Evolutionary conservation across 2,797 vertebrate species (phyloP), one percentile per base, ranked within the genome.

Genomic region (Buphagus erythrorhynchus): DNA sequence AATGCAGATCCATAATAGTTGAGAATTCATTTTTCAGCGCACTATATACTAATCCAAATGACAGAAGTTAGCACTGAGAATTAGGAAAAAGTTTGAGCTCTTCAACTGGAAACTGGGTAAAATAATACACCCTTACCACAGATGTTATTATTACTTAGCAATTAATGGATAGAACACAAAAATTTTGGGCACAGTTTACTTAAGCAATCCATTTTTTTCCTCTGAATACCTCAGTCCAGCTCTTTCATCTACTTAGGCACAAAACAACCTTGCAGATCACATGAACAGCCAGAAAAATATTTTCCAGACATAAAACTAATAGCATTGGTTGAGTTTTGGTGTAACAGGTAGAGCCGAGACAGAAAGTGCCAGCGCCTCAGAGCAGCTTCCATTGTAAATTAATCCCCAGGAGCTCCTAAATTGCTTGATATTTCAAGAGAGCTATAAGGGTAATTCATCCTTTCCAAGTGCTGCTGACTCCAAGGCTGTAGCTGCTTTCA

Each of bases 61-160:
- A 69, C 80, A 94, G 72, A 91, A 85, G 62, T 57, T 58, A 49
- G 35, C 31, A 40, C 11, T 38, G 58, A 95, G 74, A 88, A 82
- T 73, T 33, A 55, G 72, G 69, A 61, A 92, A 86, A 83, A 91
- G 72, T 5, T 10, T 71, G 46, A 92, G 35, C n/a, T 78, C 40
- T 85, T 46, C 13, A 45, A 80, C 63, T 93, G 77, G 90, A 96
- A 94, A 93, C 55, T 72, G 55, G n/a, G 65, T 94, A 78, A 86
- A 86, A 69, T 58, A 85, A 88, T 92, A 71, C 75, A 77, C 31
- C 57, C 58, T 69, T 72, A 69, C 72, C 76, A 79, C 93, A 95
- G 78, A 79, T 96, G 86, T 87, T 91, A 84, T 86, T 92, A 92
- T 73, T 91, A 91, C 88, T 93, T 95, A 91, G 59, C 92, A 95